Conservation (phyloP, 2,113 vertebrate species). For the Hyperoodon ampullatus region DNA sequence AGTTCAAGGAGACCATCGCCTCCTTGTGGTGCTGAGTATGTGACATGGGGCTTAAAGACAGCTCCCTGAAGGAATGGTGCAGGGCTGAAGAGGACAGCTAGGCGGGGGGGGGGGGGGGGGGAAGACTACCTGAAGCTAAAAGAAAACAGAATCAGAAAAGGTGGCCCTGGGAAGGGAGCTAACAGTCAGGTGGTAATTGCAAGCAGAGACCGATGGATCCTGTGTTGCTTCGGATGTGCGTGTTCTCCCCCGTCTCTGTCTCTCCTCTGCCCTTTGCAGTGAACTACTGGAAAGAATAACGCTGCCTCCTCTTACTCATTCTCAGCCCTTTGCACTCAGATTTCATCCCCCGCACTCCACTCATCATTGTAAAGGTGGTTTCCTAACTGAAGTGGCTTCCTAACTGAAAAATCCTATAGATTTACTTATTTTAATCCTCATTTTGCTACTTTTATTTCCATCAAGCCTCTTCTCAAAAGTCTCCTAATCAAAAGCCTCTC, state of each 20-base stretch:
- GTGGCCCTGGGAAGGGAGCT: background rate
- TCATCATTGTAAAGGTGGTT: background rate
- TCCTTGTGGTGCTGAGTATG: background rate
- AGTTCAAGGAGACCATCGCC: background rate
- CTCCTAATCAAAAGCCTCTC: background rate
- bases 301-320: background rate
- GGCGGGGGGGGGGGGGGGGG: too few relatives aligned
- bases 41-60: background rate
- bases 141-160: background rate
- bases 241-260: background rate
- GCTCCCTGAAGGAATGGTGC: background rate
- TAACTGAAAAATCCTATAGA: background rate
- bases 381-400: background rate
- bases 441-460: background rate
- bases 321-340: background rate
- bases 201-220: background rate
- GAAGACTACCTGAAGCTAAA: background rate
- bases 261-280: background rate
- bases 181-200: background rate
- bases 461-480: background rate
- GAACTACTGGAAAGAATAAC: background rate
- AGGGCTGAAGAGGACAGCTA: background rate
- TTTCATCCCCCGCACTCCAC: background rate
- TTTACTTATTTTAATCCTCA: background rate
- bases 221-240: background rate